Base-by-base conservation (phyloP, 2,797 vertebrate species). In the Gallinago nigripennis region DNA sequence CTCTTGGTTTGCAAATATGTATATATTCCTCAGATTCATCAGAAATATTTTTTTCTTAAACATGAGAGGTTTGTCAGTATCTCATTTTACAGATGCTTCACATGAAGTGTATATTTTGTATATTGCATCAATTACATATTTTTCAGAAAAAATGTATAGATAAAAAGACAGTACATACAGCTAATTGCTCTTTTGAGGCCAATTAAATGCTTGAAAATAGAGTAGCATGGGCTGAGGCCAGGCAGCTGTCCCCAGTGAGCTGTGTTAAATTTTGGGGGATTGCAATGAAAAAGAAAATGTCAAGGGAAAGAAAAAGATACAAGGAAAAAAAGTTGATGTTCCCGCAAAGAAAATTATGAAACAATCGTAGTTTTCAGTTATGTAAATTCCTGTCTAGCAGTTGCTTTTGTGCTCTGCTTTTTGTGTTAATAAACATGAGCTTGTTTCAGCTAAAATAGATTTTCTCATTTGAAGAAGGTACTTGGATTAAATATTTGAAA, bases 121-220 rank as follows among this genome's bases (percentile, higher is more conserved):
- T 50, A 80, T 89, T 57, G 6, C 35, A 81, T 33, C 31, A 82
- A n/a, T 94, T 82, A 88, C 5, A 79, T 24, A 80, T 27, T 79
- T 96, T 83, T 64, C 53, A 90, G 50, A 89, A 95, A 95, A 87
- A 80, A 83, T 20, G 2, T 66, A 58, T 66, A 5, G 41, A 70
- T 30, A 82, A 92, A 95, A 90, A 58, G 28, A 33, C 41, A 30
- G 7, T 39, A 48, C 16, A 31, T 80, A 66, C 11, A 77, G 43
- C 16, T 96, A 95, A 93, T 90, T 93, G 90, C n/a, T 89, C 90
- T 94, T 95, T 53, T 86, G 90, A 96, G 89, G 90, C 35, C 33
- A 86, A 77, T 93, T 95, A 95, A 87, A 63, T 23, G 70, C 84
- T 83, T 53, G 17, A 95, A 95, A 92, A 20, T 53, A 91, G 48